phyloP scores from a whole-genome alignment of 2,797 vertebrate genomes.

The Petrocephalus sullivani region DNA sequence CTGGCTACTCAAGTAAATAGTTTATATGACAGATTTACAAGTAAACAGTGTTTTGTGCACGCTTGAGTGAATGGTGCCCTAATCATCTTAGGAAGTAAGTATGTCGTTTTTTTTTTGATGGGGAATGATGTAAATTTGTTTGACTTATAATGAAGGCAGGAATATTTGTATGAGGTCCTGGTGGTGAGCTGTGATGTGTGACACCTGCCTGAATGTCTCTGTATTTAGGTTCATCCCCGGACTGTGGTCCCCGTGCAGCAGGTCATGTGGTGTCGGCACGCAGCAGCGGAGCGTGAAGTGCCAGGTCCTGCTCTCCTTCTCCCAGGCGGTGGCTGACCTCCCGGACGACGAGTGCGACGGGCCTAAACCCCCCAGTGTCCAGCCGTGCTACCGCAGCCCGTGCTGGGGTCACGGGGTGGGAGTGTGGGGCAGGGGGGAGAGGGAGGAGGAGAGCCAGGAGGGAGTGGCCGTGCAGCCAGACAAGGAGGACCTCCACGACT shows the following conservation, averaged over 20 bases:
- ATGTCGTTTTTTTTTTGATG: not conserved
- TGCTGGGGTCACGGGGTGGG: conserved; percentile 60
- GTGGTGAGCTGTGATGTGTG: not conserved
- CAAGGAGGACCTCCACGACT: conserved; percentile 80
- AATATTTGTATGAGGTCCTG: not conserved
- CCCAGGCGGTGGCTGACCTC: conserved; percentile 86
- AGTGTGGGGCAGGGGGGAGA: conserved; percentile 44
- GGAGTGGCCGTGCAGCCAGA: conserved; percentile 44
- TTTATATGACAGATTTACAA: conserved; percentile 11
- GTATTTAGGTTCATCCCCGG: conserved; percentile 79
- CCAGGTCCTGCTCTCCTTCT: conserved; percentile 89
- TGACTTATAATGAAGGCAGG: not conserved
- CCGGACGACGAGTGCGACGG: conserved; percentile 87
- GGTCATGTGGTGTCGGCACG: conserved; percentile 79
- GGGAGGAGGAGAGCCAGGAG: conserved; percentile 35
- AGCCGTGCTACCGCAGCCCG: conserved; percentile 75
- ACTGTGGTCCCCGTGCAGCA: conserved; percentile 82
- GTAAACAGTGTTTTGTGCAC: not conserved
- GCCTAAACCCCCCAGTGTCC: conserved; percentile 67
- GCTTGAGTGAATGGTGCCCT: not conserved
- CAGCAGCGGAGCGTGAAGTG: conserved; percentile 79
- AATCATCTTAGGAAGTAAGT: not conserved
- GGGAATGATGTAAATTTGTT: not conserved
- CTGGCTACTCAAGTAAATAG: not conserved
- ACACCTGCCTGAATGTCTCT: conserved; percentile 1